Evolutionary conservation across 1,140 invertebrate species (phyloP).

Genomic region (Drosophila rufa): DNA sequence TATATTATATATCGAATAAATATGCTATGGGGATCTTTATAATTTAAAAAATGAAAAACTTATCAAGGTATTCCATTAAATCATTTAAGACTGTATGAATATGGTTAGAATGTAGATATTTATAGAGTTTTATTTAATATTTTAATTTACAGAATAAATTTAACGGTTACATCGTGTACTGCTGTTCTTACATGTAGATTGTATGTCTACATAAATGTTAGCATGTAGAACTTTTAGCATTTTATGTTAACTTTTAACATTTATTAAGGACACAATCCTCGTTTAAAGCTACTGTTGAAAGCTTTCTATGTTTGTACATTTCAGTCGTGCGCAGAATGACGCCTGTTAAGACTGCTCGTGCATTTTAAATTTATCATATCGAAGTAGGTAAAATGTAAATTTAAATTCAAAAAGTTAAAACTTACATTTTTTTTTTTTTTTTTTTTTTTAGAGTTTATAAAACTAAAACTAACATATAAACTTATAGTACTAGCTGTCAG

Average conservation of each 20-base stretch:
- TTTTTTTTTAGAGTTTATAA: too few species aligned
- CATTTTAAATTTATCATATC: too few species aligned
- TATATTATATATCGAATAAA: neutral
- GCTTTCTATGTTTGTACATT: conserved; percentile 1
- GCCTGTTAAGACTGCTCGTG: too few species aligned
- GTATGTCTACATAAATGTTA: neutral
- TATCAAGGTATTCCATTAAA: too few species aligned
- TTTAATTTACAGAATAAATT: neutral
- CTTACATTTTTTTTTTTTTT: too few species aligned
- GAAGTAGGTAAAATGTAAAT: neutral
- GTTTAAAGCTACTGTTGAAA: neutral
- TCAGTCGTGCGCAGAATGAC: neutral
- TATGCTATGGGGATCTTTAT: neutral
- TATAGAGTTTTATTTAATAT: too few species aligned
- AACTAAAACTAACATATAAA: too few species aligned
- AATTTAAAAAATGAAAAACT: neutral
- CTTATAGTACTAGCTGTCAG: too few species aligned
- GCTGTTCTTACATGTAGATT: neutral
- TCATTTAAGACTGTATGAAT: too few species aligned
- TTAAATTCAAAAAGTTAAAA: neutral
- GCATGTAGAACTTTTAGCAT: neutral
- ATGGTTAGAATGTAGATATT: too few species aligned
- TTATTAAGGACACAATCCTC: conserved; percentile 1
- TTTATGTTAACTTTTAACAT: neutral
- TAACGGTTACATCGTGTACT: neutral